Percentiles rank a stretch among this genome's conserved stretches.
Evolutionary conservation across 1,140 invertebrate genomes (phyloP).

Genomic region (Rhagoletis pomonella): DNA sequence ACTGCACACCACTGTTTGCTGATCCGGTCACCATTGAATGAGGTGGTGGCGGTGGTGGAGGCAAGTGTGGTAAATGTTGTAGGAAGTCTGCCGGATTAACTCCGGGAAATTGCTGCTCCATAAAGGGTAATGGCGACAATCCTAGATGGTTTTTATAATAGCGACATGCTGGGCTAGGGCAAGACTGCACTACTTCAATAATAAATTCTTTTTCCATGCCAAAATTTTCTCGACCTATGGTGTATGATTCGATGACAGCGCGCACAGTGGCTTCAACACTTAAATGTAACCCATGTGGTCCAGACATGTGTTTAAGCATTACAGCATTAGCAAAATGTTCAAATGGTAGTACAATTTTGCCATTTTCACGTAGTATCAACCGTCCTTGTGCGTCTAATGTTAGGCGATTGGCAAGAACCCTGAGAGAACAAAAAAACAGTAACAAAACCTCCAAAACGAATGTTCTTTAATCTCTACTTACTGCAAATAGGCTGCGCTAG

Average conservation of each 20-base stretch:
- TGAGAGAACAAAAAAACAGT: slow-evolving; percentile 67
- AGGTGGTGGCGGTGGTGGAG: slow-evolving; percentile 66
- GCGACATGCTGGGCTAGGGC: slow-evolving; percentile 88
- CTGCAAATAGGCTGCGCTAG: slow-evolving; percentile 89
- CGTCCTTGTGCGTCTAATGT: slow-evolving; percentile 88
- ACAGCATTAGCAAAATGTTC: slow-evolving; percentile 92
- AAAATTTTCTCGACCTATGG: slow-evolving; percentile 88
- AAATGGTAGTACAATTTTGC: slow-evolving; percentile 90
- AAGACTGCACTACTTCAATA: slow-evolving; percentile 89
- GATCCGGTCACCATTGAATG: slow-evolving; percentile 4
- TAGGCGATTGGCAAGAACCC: slow-evolving; percentile 88
- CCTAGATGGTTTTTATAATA: slow-evolving; percentile 90
- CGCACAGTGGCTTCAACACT: slow-evolving; percentile 86
- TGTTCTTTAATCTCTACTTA: slow-evolving; percentile 75
- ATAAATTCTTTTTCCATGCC: slow-evolving; percentile 94
- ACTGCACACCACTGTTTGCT: slow-evolving; percentile 53
- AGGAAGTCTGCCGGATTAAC: slow-evolving; percentile 71
- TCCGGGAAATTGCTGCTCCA: slow-evolving; percentile 71
- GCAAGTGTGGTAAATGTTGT: slow-evolving; percentile 74
- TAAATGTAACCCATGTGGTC: slow-evolving; percentile 87
- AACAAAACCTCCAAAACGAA: neutral
- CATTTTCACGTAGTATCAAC: slow-evolving; percentile 87
- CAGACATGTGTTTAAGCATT: slow-evolving; percentile 92
- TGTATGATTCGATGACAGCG: slow-evolving; percentile 89
- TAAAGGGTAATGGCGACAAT: slow-evolving; percentile 77